A percentile compares a stretch with the other conserved stretches of the same genome.
phyloP scores from a whole-genome alignment of 53 echinoderm and acorn worm species.

The Hippasteria phrygiana region DNA sequence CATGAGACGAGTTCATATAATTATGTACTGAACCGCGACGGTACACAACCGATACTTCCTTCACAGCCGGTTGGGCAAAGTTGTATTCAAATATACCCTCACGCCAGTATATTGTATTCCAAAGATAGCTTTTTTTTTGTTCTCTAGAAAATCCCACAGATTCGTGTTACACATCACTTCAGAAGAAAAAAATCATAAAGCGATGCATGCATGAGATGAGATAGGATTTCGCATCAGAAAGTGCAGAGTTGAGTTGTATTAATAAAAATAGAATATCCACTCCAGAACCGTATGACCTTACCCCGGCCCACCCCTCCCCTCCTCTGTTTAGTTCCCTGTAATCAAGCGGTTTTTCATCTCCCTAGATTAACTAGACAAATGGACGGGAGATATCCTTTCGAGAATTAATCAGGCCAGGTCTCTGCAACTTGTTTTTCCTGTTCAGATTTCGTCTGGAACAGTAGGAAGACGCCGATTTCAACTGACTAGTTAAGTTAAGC shows the following conservation, averaged over 20 bases:
- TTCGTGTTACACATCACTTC: neutral
- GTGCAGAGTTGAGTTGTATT: too few species aligned
- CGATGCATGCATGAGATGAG: neutral
- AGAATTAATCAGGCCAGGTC: neutral
- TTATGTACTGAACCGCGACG: slow-evolving; percentile 36
- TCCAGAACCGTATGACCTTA: too few species aligned
- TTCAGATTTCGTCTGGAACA: neutral
- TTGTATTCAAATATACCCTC: neutral
- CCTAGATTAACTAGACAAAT: neutral
- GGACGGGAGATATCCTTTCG: neutral
- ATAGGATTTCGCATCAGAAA: neutral
- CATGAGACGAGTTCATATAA: slow-evolving; percentile 9
- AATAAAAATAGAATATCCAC: too few species aligned
- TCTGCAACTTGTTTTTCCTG: neutral
- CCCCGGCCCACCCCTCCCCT: too few species aligned
- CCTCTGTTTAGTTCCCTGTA: too few species aligned
- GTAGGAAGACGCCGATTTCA: neutral
- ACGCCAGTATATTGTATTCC: neutral
- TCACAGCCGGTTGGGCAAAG: slow-evolving; percentile 31
- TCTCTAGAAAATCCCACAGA: neutral
- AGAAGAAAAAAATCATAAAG: neutral
- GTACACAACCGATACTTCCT: neutral
- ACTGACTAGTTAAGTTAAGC: too few species aligned
- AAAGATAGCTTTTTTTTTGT: slow-evolving; percentile 8
- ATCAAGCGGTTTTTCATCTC: too few species aligned